Base-by-base conservation (phyloP, 2,113 vertebrate species). In the Stictonetta naevosa region DNA sequence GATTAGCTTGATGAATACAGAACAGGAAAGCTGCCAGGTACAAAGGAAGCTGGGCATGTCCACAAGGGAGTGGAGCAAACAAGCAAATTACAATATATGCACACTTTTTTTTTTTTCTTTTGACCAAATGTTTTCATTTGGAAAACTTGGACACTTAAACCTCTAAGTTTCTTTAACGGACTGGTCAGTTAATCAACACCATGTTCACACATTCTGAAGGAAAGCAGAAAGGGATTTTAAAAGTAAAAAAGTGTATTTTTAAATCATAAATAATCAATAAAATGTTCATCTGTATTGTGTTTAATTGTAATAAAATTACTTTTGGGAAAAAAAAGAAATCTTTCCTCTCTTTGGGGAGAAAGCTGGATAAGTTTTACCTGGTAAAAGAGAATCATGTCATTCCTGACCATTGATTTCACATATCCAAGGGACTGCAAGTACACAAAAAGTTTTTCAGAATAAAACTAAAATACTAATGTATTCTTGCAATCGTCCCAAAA, bases 11-110 rank as follows among this genome's bases (percentile, higher is more conserved):
- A 87, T 90, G 87, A 94, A 85, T 62, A 77, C 72, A 74, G 79
- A 73, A 77, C 67, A 96, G 92, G 90, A 96, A 96, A 88, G 85
- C 34, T 96, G 95, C 93, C 94, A 95, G 93, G 82, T 96, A 91
- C 67, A 93, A 64, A 95, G 93, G 90, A 94, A 96, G 72, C 94
- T 88, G 67, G 87, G 82, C 93, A 93, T 90, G 85, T 91, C 85
- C 94, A 92, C n/a, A 77, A 87, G 87, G 84, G 78, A 96, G 75
- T 86, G 68, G 67, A 94, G 72, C 67, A 95, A 95, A 93, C 71
- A 91, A 89, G 75, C 19, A 95, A 92, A 94, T 91, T 94, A 90
- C 59, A 90, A 67, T 42, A 79, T 94, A 85, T 42, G 31, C 4
- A 33, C 36, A 5, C 2, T 1, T 46, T 53, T n/a, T 34, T 48